Evolutionary conservation across 1,140 invertebrate species (phyloP).

Genomic region (Oedothorax gibbosus): DNA sequence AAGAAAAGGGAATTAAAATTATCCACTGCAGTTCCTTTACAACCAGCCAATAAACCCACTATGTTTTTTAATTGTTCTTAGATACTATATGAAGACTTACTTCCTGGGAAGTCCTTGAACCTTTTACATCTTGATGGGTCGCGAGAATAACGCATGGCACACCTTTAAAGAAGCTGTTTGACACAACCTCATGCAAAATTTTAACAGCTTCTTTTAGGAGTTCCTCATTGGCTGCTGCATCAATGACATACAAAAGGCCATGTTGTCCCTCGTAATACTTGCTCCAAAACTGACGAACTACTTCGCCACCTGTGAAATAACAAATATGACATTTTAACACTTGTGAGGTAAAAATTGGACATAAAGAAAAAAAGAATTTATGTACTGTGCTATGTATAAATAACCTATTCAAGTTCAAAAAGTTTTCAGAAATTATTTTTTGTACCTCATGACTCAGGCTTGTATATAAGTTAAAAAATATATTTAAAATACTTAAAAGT

Average conservation of each 20-base stretch:
- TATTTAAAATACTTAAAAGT: too few species aligned
- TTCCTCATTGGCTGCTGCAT: slow-evolving; percentile 57
- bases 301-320: slow-evolving; percentile 45
- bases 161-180: slow-evolving; percentile 57
- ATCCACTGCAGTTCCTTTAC: too few species aligned
- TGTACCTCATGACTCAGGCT: too few species aligned
- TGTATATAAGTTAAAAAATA: too few species aligned
- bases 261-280: slow-evolving; percentile 64
- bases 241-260: slow-evolving; percentile 62
- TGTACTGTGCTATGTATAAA: too few species aligned
- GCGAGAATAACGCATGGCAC: slow-evolving; percentile 63
- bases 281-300: slow-evolving; percentile 63
- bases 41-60: too few species aligned
- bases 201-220: slow-evolving; percentile 58
- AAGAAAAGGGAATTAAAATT: too few species aligned
- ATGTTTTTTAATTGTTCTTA: too few species aligned
- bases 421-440: too few species aligned
- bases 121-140: slow-evolving; percentile 54
- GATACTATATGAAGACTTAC: slow-evolving; percentile 16
- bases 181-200: slow-evolving; percentile 56
- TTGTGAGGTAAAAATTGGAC: not conserved
- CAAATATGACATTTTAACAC: not conserved
- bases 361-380: too few species aligned
- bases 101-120: slow-evolving; percentile 41
- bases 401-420: too few species aligned